A percentile compares a stretch with the other conserved stretches of the same genome.
Conservation (phyloP, 2,797 vertebrate species). For the Poeciliopsis turneri region DNA sequence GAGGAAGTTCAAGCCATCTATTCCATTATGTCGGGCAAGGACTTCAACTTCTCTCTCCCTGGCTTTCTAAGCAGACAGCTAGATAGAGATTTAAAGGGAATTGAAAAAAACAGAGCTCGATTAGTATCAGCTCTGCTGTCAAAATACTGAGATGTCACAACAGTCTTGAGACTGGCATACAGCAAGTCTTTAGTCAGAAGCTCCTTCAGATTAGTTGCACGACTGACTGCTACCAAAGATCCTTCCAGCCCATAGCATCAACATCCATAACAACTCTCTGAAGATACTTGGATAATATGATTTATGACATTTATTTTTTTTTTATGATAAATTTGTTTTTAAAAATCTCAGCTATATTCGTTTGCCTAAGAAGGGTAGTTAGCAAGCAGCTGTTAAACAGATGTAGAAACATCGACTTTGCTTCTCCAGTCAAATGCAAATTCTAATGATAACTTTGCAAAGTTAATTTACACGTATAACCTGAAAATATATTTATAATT, state of each 20-base stretch:
- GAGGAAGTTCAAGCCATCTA: not conserved
- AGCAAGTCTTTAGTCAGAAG: not conserved
- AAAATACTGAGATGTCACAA: not conserved
- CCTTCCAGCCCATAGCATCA: not conserved
- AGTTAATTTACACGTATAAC: not conserved
- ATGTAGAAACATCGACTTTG: not conserved
- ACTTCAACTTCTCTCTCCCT: not conserved
- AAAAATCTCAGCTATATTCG: fast-evolving
- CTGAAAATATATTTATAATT: not conserved
- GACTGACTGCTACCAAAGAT: not conserved
- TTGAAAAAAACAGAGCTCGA: not conserved
- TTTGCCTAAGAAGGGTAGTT: not conserved
- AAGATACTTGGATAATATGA: not conserved
- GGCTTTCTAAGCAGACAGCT: not conserved
- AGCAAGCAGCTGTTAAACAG: not conserved
- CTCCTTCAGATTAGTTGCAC: not conserved
- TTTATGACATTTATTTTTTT: not conserved
- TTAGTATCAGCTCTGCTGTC: not conserved
- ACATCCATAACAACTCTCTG: not conserved
- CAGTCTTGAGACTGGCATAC: not conserved
- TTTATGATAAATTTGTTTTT: not conserved
- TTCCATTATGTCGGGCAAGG: not conserved
- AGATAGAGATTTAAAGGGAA: not conserved
- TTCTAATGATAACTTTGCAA: fast-evolving
- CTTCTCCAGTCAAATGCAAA: fast-evolving